Percentiles rank a stretch among this genome's conserved stretches.
Conservation (phyloP, 2,113 vertebrate species). For the Triplophysa siluroides region DNA sequence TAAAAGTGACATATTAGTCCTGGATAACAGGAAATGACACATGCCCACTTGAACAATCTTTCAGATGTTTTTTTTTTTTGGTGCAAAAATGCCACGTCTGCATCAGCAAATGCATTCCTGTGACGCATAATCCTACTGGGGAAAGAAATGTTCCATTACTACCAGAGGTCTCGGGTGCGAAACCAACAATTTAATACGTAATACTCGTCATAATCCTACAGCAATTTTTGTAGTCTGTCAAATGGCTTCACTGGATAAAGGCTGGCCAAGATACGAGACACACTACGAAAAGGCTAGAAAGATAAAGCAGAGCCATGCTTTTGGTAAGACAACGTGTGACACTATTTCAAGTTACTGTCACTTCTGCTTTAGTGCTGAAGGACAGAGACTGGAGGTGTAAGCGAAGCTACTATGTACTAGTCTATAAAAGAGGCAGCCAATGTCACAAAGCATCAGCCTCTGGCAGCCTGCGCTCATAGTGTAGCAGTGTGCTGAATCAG, state of each 20-base stretch:
- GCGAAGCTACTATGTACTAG: not conserved
- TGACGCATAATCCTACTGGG: not conserved
- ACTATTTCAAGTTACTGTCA: conserved; percentile 2
- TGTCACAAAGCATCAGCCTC: conserved; percentile 26
- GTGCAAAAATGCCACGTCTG: not conserved
- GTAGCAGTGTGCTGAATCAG: conserved; percentile 1
- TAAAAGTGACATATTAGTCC: not conserved
- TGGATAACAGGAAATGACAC: not conserved
- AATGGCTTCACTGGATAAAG: not conserved
- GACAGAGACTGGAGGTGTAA: conserved; percentile 15
- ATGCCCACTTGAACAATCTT: not conserved
- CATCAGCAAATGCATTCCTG: not conserved
- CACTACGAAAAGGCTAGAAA: not conserved
- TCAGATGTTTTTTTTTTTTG: not conserved
- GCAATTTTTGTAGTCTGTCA: not conserved
- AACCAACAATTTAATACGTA: not conserved
- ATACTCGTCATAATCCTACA: not conserved
- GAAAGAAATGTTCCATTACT: conserved; percentile 14
- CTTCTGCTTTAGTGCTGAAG: not conserved
- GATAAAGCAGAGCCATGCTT: not conserved
- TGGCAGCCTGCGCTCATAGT: not conserved
- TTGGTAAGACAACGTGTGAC: conserved; percentile 16
- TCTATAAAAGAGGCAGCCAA: not conserved
- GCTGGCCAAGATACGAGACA: not conserved
- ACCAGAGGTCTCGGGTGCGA: not conserved